A percentile compares a stretch with the other conserved stretches of the same genome.
These are phyloP conservation scores for Mesorhabditis sp. DNA, from an alignment of 2,888 invertebrate species.

Conservation along the genomic window DNA sequence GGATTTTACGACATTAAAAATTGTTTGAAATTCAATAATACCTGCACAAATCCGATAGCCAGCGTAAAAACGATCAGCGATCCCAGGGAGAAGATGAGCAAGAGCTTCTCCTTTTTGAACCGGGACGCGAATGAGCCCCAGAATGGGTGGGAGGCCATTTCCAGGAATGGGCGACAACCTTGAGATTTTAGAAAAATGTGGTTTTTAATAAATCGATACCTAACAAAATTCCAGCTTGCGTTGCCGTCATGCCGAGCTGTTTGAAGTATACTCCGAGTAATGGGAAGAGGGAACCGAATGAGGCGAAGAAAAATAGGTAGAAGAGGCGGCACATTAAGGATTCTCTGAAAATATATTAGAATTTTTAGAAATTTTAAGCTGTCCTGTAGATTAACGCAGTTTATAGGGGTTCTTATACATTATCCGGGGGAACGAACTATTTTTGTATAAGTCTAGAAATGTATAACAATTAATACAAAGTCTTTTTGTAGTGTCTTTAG, in stretches of 20 bases:
- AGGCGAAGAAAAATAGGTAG: slow-evolving; percentile 98
- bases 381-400: too few species aligned
- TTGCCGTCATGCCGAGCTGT: slow-evolving; percentile 81
- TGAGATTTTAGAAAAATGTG: not conserved
- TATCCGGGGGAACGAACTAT: too few species aligned
- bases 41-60: slow-evolving; percentile 87
- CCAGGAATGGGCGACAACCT: slow-evolving; percentile 91
- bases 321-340: slow-evolving; percentile 91
- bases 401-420: too few species aligned
- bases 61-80: slow-evolving; percentile 96
- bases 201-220: slow-evolving; percentile 10
- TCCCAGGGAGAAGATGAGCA: slow-evolving; percentile 82
- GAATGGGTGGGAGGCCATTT: slow-evolving; percentile 92
- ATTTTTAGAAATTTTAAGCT: not conserved
- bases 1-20: not conserved
- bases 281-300: slow-evolving; percentile 95
- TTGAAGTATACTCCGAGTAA: slow-evolving; percentile 98
- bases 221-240: slow-evolving; percentile 67
- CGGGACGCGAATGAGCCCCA: slow-evolving; percentile 93
- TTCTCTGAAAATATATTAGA: slow-evolving; percentile 65
- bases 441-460: too few species aligned
- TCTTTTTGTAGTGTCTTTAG: too few species aligned
- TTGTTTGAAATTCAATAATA: not conserved
- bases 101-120: slow-evolving; percentile 63
- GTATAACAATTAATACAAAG: too few species aligned